These are phyloP conservation scores for Oxyteleia sp. DNA, from an alignment of 2,888 invertebrate genomes.

Conservation along the genomic window DNA sequence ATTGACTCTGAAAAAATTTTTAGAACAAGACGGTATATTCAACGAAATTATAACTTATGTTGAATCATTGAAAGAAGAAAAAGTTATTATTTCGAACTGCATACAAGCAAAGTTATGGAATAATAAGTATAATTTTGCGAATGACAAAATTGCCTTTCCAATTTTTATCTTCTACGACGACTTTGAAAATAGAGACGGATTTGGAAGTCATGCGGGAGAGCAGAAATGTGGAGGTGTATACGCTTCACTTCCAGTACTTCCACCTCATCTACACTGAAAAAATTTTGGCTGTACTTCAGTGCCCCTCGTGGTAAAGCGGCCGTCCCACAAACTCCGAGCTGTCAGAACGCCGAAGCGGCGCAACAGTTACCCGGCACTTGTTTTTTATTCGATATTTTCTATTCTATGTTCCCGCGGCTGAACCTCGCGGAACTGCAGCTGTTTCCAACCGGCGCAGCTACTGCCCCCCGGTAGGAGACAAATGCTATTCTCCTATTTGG, in stretches of 20 bases:
- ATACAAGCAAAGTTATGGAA: slow-evolving; percentile 65
- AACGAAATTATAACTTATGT: slow-evolving; percentile 44
- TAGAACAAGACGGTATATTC: slow-evolving; percentile 50
- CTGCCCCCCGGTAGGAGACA: too few species aligned
- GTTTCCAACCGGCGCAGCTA: too few species aligned
- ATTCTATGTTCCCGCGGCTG: too few species aligned
- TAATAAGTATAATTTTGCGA: slow-evolving; percentile 10
- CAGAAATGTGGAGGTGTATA: slow-evolving; percentile 42
- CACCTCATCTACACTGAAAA: slow-evolving; percentile 50
- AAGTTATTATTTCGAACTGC: slow-evolving; percentile 42
- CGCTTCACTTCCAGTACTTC: slow-evolving; percentile 25
- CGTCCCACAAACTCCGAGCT: too few species aligned
- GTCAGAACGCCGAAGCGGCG: too few species aligned
- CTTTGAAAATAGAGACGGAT: slow-evolving; percentile 41
- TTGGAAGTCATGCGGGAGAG: slow-evolving; percentile 46
- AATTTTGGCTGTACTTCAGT: too few species aligned
- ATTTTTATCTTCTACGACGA: slow-evolving; percentile 35
- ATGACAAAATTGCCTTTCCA: slow-evolving; percentile 24
- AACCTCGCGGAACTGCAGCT: too few species aligned
- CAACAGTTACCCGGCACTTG: too few species aligned
- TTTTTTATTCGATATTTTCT: too few species aligned
- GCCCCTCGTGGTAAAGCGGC: too few species aligned
- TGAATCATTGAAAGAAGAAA: slow-evolving; percentile 35
- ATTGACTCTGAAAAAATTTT: slow-evolving; percentile 49
- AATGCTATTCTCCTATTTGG: too few species aligned